phyloP scores from a whole-genome alignment of 2,888 invertebrate genomes.

The Pyrrhopygopsis socrates region DNA sequence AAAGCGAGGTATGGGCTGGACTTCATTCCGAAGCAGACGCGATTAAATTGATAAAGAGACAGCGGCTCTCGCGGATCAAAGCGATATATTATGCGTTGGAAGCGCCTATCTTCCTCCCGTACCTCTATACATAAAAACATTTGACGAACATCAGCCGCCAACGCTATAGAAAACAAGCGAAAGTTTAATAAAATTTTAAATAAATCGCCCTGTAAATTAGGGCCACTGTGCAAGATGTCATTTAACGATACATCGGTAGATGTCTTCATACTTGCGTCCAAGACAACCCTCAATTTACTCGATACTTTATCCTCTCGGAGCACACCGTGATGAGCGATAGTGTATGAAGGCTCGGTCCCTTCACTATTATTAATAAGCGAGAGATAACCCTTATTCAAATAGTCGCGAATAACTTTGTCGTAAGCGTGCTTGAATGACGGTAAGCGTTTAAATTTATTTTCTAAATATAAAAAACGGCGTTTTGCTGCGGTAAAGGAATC shows the following conservation, averaged over 20 bases:
- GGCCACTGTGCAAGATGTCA: neutral
- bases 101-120: neutral
- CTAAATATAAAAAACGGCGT: conserved; percentile 12
- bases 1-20: conserved; percentile 7
- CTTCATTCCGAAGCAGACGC: neutral
- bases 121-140: neutral
- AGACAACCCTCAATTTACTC: neutral
- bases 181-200: neutral
- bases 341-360: neutral
- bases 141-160: conserved; percentile 3
- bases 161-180: neutral
- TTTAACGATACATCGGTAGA: neutral
- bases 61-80: neutral
- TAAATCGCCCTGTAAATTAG: neutral
- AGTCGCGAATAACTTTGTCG: neutral
- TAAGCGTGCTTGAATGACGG: neutral
- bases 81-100: conserved; percentile 2
- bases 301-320: neutral
- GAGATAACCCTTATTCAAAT: neutral
- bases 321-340: neutral
- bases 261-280: neutral
- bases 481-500: neutral
- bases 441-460: conserved; percentile 1
- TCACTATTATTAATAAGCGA: neutral
- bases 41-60: conserved; percentile 2